Base-by-base conservation (phyloP, 2,113 vertebrate genomes). In the Pogona vitticeps region DNA sequence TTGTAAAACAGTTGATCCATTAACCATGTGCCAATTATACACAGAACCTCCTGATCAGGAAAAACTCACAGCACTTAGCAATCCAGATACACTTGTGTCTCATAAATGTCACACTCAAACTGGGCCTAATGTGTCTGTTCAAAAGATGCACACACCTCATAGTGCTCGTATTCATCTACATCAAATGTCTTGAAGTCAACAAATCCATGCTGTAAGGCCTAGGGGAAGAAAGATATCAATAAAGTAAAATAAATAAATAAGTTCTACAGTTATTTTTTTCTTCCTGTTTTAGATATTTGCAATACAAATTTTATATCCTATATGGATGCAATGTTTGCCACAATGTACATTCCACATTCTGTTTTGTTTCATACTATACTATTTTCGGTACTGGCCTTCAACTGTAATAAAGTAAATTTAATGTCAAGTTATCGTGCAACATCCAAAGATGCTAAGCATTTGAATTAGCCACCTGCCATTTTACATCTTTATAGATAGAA, bases 101-200 rank as follows among this genome's bases (percentile, higher is more conserved):
- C 63, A 76, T 63, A 76, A 28, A 33, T 72, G 14, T 72, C 14
- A 14, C 36, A n/a, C 38, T 42, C 52, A 12, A 63, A 73, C 31
- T 42, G 42, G 21, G n/a, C 38, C 1, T 61, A 75, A 31, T 9
- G 2, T 20, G 28, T 63, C 3, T 76, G n/a, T 89, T 71, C 52
- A 90, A 82, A 63, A 94, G 93, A 87, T 42, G 52, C 92, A 96
- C 94, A 96, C 96, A 99, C 99, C 98, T 99, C 99, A 83, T 99
- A 99, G 95, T 99, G 98, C 90, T 99, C 99, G 65, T 99, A 99
- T 94, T 99, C 98, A 33, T 98, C 97, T 95, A 98, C 98, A 89
- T 98, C 98, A 93, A 99, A 99, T 17, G 97, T 97, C 95, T 98
- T 98, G 88, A 99, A 99, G 97, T 99, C 97, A 91, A 99, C 97